Conservation (phyloP, 2,797 vertebrate genomes). For the Cottoperca gobio region DNA sequence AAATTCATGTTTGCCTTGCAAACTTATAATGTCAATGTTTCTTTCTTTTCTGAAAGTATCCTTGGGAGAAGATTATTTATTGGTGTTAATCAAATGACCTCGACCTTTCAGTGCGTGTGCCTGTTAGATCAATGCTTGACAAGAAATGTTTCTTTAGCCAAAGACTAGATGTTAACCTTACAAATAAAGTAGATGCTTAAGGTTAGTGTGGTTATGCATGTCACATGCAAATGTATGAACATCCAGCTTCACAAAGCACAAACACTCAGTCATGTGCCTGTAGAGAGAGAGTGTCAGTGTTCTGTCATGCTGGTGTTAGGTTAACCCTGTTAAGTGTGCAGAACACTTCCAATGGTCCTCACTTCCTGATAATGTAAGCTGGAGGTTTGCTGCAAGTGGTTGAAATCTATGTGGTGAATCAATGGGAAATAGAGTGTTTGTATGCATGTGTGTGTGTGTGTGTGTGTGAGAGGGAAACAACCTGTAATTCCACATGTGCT, state of each 20-base stretch:
- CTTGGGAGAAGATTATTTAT: not conserved
- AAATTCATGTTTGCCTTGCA: not conserved
- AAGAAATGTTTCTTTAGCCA: not conserved
- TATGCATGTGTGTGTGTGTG: not conserved
- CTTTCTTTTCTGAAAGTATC: not conserved
- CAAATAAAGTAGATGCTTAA: not conserved
- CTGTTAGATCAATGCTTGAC: not conserved
- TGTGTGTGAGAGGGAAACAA: not conserved
- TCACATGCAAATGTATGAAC: conserved; percentile 25
- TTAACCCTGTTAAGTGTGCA: not conserved
- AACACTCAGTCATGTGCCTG: conserved; percentile 7
- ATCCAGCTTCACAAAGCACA: not conserved
- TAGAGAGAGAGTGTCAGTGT: conserved; percentile 6
- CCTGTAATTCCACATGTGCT: not conserved
- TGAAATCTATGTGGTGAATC: conserved; percentile 5
- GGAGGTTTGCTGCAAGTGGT: not conserved
- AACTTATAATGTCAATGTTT: not conserved
- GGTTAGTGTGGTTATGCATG: not conserved
- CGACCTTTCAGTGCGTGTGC: not conserved
- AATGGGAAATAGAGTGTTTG: not conserved
- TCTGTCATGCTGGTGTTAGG: conserved; percentile 1
- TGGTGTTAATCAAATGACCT: not conserved
- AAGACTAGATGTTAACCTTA: not conserved
- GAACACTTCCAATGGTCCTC: not conserved
- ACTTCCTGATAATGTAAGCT: conserved; percentile 19